Evolutionary conservation across 2,797 vertebrate species (phyloP).

Genomic region (Eupleurogrammus muticus): DNA sequence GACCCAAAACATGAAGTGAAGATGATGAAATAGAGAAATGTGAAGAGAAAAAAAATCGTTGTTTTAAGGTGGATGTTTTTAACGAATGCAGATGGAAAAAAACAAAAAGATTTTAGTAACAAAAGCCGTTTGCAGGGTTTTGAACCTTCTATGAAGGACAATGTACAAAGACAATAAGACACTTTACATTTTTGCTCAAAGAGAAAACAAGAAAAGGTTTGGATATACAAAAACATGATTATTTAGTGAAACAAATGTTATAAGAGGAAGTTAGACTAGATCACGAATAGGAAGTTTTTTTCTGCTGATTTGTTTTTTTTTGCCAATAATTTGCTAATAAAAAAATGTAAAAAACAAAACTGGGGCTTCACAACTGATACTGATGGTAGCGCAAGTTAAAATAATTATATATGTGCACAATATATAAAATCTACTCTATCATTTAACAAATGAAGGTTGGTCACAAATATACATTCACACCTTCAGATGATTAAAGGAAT

Average conservation of each 20-base stretch:
- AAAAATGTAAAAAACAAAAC: conserved; percentile 5
- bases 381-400: conserved; percentile 60
- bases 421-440: conserved; percentile 71
- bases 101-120: conserved; percentile 26
- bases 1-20: conserved; percentile 23
- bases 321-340: neutral
- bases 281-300: conserved; percentile 24
- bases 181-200: conserved; percentile 69
- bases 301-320: conserved; percentile 27
- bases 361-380: conserved; percentile 60
- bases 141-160: conserved; percentile 45
- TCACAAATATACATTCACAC: conserved; percentile 50
- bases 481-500: conserved; percentile 19
- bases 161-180: conserved; percentile 70
- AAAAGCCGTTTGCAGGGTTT: conserved; percentile 44
- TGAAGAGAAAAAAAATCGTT: neutral
- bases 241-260: conserved; percentile 47
- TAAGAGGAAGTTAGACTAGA: conserved; percentile 44
- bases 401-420: conserved; percentile 71
- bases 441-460: conserved; percentile 25
- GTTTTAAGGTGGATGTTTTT: neutral
- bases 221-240: conserved; percentile 76
- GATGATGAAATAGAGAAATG: conserved; percentile 14
- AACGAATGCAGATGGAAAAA: neutral
- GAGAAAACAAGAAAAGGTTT: conserved; percentile 67